A percentile compares a stretch with the other conserved stretches of the same genome.
phyloP scores from a whole-genome alignment of 2,888 invertebrate species.

The Diploptera punctata region DNA sequence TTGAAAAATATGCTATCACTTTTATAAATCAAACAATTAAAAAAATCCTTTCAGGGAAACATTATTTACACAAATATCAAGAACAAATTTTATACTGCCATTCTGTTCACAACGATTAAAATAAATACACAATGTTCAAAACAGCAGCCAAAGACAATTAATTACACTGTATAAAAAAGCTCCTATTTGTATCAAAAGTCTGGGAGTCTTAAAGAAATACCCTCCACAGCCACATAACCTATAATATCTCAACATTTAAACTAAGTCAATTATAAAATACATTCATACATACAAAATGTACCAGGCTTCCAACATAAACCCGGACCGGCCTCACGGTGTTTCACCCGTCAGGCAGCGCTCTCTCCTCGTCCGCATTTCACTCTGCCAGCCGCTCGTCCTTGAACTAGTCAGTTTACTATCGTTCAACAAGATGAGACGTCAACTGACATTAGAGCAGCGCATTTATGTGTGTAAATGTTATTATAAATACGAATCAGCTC shows the following conservation, averaged over 20 bases:
- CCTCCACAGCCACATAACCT: slow-evolving; percentile 21
- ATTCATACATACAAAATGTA: no score
- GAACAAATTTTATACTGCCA: slow-evolving; percentile 18
- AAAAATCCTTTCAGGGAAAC: slow-evolving; percentile 28
- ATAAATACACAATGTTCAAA: slow-evolving; percentile 22
- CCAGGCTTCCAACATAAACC: no score
- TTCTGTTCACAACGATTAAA: slow-evolving; percentile 16
- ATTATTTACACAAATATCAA: slow-evolving; percentile 14
- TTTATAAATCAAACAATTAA: slow-evolving; percentile 27
- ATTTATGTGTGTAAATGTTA: no score
- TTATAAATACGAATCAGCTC: no score
- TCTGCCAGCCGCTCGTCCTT: no score
- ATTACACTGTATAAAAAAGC: slow-evolving; percentile 18
- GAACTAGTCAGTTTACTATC: no score
- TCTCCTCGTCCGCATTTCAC: no score
- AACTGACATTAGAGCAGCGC: no score
- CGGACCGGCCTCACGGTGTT: no score
- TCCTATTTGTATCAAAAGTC: slow-evolving; percentile 2
- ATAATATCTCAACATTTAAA: background rate
- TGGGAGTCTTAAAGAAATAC: slow-evolving; percentile 4
- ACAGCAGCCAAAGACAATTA: slow-evolving; percentile 8
- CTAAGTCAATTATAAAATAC: no score
- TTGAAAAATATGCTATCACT: slow-evolving; percentile 25
- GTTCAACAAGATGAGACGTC: no score
- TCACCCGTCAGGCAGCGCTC: no score